phyloP scores from a whole-genome alignment of 2,113 vertebrate genomes.

The Perca schrenkii region DNA sequence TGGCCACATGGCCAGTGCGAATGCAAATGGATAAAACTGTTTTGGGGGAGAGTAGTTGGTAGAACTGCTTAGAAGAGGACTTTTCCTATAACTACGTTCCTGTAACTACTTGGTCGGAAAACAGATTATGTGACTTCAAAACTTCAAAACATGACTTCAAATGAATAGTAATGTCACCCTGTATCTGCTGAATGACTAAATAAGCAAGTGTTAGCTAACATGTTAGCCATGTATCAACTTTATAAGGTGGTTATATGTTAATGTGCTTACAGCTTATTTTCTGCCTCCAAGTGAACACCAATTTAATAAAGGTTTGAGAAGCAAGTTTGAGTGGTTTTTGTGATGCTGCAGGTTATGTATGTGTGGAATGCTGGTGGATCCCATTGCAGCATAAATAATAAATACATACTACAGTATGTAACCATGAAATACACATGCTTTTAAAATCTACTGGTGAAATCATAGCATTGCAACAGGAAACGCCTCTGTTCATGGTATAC shows the following conservation, averaged over 20 bases:
- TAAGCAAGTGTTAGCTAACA: background rate
- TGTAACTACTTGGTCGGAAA: too few species aligned
- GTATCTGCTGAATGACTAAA: background rate
- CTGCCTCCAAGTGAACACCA: background rate
- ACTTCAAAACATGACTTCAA: too few species aligned
- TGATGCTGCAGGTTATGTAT: background rate
- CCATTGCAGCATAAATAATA: background rate
- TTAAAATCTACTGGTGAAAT: conserved; percentile 1
- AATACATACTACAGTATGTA: background rate
- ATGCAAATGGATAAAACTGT: too few species aligned
- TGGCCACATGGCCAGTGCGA: too few species aligned
- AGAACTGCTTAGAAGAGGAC: too few species aligned
- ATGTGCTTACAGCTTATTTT: background rate
- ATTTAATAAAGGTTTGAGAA: background rate
- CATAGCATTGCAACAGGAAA: background rate
- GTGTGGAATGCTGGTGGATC: background rate
- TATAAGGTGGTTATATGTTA: background rate
- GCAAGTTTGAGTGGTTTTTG: background rate
- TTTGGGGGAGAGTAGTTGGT: too few species aligned
- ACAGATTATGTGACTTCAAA: too few species aligned
- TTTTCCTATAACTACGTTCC: too few species aligned
- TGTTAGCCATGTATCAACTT: background rate
- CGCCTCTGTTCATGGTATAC: background rate
- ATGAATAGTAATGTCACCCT: background rate
- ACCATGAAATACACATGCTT: background rate